phyloP scores from a whole-genome alignment of 2,888 invertebrate species.

The Tetanocera ferruginea region DNA sequence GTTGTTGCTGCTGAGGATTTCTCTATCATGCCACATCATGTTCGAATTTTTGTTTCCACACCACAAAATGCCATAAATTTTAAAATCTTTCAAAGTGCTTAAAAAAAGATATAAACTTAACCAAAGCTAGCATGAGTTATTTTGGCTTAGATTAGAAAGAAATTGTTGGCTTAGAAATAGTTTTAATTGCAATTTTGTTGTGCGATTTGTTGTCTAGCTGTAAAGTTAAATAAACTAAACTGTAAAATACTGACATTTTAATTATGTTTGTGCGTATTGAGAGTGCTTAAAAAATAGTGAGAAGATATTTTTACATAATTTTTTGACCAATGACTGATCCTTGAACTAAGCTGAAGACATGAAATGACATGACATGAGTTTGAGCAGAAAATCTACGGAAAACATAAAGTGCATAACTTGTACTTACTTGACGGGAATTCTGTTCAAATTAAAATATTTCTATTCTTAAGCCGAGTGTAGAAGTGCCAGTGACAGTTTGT shows the following conservation, averaged over 20 bases:
- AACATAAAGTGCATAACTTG: too few species aligned
- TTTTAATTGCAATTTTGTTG: slow-evolving; percentile 48
- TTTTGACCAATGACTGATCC: slow-evolving; percentile 18
- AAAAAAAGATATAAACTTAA: background rate
- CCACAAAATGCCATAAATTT: slow-evolving; percentile 56
- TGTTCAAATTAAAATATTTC: too few species aligned
- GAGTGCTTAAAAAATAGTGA: background rate
- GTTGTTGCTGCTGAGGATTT: slow-evolving; percentile 39
- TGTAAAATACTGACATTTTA: slow-evolving; percentile 46
- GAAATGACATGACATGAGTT: background rate
- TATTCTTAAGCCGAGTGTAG: too few species aligned
- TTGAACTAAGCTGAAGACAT: background rate
- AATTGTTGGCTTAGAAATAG: slow-evolving; percentile 36
- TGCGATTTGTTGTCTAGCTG: slow-evolving; percentile 12
- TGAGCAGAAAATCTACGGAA: too few species aligned
- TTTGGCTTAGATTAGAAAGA: slow-evolving; percentile 48
- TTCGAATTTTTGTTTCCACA: slow-evolving; percentile 49
- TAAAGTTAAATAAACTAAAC: too few species aligned
- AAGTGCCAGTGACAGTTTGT: too few species aligned
- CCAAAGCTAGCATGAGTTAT: background rate
- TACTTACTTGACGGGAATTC: too few species aligned
- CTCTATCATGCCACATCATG: slow-evolving; percentile 54
- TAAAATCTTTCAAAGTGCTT: slow-evolving; percentile 41
- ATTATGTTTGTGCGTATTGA: slow-evolving; percentile 38
- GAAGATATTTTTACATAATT: background rate